Base-by-base conservation (phyloP, 2,888 invertebrate species). In the Scelioninae gen. 1 region DNA sequence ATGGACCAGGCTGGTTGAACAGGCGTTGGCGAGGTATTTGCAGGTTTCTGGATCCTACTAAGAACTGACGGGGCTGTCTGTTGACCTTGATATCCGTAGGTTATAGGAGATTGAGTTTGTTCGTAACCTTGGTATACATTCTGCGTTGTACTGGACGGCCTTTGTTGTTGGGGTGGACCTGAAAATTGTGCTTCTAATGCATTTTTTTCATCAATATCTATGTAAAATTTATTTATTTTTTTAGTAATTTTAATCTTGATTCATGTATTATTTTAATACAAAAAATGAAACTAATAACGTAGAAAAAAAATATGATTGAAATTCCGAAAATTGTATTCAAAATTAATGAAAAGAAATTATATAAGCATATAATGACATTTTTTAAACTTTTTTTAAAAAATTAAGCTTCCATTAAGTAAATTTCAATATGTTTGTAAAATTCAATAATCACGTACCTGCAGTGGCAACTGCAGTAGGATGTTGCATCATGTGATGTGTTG, bases 41-140 rank as follows among this genome's bases (percentile, higher is more conserved):
- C 93, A 81, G 95, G 94, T 91, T 96, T 96, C 83, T 94, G 94
- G 89, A 96, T 94, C 89, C 96, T 94, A 85, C 94, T 94, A 87
- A 95, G 92, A 77, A 94, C 94, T 16, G 94, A 93, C 90, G 94
- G 95, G 87, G 94, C 95, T 91, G 92, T 94, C 72, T 94, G 94
- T 84, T 94, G 94, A n/a, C 94, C 94, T 32, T 94, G 94, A 60
- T 94, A 94, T 45, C 94, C 95, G 86, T 94, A 94, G 62, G 93
- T 94, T 85, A 94, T 94, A 47, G 96, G 96, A 23, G 96, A 96
- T 65, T 96, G 95, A 69, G 96, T 96, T 38, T 96, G 94, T 92
- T 96, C 97, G 86, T 96, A 97, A 66, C 93, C 93, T 84, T 94
- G 95, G 88, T 96, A 96, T 23, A 95, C 94, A 87, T 95, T 95